A percentile compares a stretch with the other conserved stretches of the same genome.
Evolutionary conservation across 2,113 vertebrate genomes (phyloP).

Genomic region (Dicerorhinus sumatrensis): DNA sequence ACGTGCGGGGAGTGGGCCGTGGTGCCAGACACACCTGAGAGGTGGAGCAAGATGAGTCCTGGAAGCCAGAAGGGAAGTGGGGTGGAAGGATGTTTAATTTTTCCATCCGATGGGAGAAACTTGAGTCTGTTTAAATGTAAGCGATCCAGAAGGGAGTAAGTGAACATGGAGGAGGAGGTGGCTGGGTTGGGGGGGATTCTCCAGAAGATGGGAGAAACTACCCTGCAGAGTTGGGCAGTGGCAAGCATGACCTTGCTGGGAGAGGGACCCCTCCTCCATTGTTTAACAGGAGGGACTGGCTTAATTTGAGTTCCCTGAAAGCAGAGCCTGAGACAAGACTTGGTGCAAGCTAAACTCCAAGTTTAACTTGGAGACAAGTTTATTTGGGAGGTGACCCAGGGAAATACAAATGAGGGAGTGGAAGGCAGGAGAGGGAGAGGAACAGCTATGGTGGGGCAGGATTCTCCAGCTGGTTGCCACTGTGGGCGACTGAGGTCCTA

Average conservation of each 20-base stretch:
- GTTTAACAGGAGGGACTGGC: rapidly evolving
- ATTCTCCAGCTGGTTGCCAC: not conserved
- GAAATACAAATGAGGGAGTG: not conserved
- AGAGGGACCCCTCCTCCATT: not conserved
- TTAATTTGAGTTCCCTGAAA: not conserved
- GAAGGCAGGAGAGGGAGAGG: not conserved
- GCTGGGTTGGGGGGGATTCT: not conserved
- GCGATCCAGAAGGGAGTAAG: not conserved
- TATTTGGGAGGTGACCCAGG: not conserved
- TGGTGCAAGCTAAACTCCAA: not conserved
- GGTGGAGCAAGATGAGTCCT: not conserved
- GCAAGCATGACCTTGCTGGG: not conserved
- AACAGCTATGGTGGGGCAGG: not conserved
- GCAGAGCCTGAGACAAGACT: not conserved
- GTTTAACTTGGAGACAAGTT: not conserved
- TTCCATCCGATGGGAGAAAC: not conserved
- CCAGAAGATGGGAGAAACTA: not conserved
- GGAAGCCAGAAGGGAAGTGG: not conserved
- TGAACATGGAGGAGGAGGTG: not conserved
- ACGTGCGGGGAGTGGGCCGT: not conserved
- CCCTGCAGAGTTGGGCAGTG: no score
- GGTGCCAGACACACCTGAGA: no score
- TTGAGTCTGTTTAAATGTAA: not conserved
- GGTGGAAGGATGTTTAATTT: not conserved
- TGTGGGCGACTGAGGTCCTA: not conserved